Percentiles rank a stretch among this genome's conserved stretches.
Conservation (phyloP, 2,888 invertebrate genomes). For the Plagodis pulveraria region DNA sequence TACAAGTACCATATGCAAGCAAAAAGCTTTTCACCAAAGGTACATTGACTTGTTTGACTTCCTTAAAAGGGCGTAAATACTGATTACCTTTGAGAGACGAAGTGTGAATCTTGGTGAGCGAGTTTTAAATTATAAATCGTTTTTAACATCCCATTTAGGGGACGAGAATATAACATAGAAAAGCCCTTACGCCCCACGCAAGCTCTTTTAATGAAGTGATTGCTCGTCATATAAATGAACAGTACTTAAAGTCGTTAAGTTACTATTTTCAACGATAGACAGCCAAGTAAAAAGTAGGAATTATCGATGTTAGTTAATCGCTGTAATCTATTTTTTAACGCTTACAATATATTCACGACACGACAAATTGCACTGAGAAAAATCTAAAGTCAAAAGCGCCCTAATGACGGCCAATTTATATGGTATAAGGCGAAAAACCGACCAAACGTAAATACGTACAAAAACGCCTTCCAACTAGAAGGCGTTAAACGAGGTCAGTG, state of each 20-base stretch:
- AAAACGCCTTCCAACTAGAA: no score
- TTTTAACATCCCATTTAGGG: conserved; percentile 15
- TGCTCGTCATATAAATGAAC: conserved; percentile 5
- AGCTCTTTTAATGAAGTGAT: conserved; percentile 18
- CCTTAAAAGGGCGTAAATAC: conserved; percentile 11
- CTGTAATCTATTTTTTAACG: no score
- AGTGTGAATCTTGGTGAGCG: neutral
- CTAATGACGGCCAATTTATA: no score
- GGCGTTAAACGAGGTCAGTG: no score
- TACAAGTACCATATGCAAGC: conserved; percentile 13
- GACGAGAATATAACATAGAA: conserved; percentile 25
- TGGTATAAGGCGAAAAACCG: no score
- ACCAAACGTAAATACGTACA: no score
- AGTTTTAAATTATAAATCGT: conserved; percentile 7
- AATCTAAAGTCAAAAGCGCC: no score
- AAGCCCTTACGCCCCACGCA: conserved; percentile 19
- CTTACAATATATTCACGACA: no score
- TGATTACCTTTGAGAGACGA: neutral
- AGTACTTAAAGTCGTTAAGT: no score
- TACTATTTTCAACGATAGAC: conserved; percentile 14
- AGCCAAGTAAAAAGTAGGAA: conserved; percentile 1
- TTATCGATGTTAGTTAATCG: neutral
- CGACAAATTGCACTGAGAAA: no score
- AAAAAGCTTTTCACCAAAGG: conserved; percentile 9
- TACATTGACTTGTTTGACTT: conserved; percentile 8